These are phyloP conservation scores for Conus ventricosus DNA, from an alignment of 1,140 invertebrate genomes.

Conservation along the genomic window DNA sequence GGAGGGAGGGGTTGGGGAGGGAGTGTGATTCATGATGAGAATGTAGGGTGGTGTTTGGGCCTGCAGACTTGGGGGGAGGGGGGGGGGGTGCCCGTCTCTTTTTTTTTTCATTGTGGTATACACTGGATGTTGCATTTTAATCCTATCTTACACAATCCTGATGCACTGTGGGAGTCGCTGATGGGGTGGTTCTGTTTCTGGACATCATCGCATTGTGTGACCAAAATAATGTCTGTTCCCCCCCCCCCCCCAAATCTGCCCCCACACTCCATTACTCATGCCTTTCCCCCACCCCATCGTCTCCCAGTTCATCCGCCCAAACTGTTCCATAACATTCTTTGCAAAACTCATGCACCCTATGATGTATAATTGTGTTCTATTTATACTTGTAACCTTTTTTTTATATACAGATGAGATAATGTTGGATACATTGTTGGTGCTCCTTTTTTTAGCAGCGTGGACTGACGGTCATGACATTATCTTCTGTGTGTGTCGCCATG, in stretches of 20 bases:
- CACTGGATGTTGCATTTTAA: constrained; percentile 2
- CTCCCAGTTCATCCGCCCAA: neutral
- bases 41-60: neutral
- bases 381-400: constrained; percentile 10
- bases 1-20: neutral
- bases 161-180: neutral
- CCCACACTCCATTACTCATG: neutral
- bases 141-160: neutral
- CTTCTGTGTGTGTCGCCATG: neutral
- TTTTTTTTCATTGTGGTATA: neutral
- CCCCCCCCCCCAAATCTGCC: neutral
- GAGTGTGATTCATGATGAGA: neutral
- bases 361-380: neutral
- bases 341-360: constrained; percentile 2
- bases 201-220: neutral
- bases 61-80: neutral
- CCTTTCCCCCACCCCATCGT: neutral
- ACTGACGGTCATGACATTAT: neutral
- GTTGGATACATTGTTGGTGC: constrained; percentile 7
- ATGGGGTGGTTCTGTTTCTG: neutral
- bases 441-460: neutral
- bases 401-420: neutral
- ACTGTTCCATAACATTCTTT: neutral
- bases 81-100: neutral
- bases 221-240: neutral